Evolutionary conservation across 2,888 invertebrate genomes (phyloP).

Genomic region (Agrilus biguttatus): DNA sequence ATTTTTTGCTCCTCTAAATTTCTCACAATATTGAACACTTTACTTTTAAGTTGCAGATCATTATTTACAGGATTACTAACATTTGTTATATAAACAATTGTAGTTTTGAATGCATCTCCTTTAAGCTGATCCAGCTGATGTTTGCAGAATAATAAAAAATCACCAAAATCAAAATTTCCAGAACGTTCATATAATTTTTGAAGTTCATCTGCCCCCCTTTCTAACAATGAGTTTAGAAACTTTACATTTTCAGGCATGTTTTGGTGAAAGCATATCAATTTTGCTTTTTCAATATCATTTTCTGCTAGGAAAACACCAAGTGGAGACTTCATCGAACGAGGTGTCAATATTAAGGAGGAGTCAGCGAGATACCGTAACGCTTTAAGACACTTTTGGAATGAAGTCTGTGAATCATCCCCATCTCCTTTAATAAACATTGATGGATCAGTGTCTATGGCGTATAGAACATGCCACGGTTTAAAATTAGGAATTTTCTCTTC

Average conservation of each 20-base stretch:
- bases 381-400: constrained; percentile 4
- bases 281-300: constrained; percentile 4
- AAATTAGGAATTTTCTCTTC: neutral
- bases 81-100: constrained; percentile 7
- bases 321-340: constrained; percentile 4
- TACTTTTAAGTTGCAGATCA: constrained; percentile 1
- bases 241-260: constrained; percentile 5
- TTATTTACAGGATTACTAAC: constrained; percentile 6
- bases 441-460: constrained; percentile 6
- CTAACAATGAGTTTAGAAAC: constrained; percentile 3
- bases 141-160: constrained; percentile 8
- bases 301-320: constrained; percentile 5
- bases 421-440: constrained; percentile 6
- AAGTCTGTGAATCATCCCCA: neutral
- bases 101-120: constrained; percentile 5
- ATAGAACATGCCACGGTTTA: constrained; percentile 7
- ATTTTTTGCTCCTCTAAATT: no score
- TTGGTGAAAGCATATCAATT: constrained; percentile 6
- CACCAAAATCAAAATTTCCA: constrained; percentile 7
- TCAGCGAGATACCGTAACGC: constrained; percentile 5
- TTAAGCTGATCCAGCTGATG: constrained; percentile 5
- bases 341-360: constrained; percentile 3
- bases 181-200: constrained; percentile 4
- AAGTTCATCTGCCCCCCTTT: constrained; percentile 1
- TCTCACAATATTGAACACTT: no score